phyloP scores from a whole-genome alignment of 2,113 vertebrate species.

The Cyanoderma ruficeps region DNA sequence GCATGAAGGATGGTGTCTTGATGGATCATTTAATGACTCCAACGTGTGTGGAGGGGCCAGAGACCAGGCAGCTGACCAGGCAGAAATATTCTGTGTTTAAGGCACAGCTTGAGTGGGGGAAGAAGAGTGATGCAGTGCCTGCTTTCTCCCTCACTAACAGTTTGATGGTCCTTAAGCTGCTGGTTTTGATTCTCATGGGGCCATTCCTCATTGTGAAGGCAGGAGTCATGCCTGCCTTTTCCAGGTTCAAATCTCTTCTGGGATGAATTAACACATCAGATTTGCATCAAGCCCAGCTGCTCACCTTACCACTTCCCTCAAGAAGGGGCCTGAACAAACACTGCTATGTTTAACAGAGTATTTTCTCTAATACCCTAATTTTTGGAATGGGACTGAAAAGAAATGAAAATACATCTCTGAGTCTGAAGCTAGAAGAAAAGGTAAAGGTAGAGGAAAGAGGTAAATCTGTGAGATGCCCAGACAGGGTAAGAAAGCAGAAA shows the following conservation, averaged over 20 bases:
- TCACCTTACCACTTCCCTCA: neutral
- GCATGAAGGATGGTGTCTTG: neutral
- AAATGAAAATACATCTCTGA: neutral
- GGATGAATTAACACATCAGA: neutral
- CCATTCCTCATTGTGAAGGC: neutral
- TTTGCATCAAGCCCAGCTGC: neutral
- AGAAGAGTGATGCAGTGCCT: neutral
- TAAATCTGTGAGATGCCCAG: neutral
- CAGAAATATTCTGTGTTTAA: neutral
- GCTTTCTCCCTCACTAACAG: neutral
- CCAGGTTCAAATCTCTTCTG: neutral
- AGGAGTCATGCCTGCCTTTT: neutral
- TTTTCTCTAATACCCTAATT: neutral
- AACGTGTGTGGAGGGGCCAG: neutral
- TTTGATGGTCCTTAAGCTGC: neutral
- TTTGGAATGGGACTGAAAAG: neutral
- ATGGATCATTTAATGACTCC: conserved; percentile 32
- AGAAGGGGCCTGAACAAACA: neutral
- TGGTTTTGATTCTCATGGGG: neutral
- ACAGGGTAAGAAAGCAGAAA: neutral
- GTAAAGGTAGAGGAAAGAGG: neutral
- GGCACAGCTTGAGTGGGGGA: neutral
- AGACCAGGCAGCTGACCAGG: neutral
- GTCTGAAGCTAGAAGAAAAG: neutral
- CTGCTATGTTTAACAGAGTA: neutral